Percentiles rank a stretch among this genome's conserved stretches.
phyloP scores from a whole-genome alignment of 2,888 invertebrate species.

The Elmis aenea region DNA sequence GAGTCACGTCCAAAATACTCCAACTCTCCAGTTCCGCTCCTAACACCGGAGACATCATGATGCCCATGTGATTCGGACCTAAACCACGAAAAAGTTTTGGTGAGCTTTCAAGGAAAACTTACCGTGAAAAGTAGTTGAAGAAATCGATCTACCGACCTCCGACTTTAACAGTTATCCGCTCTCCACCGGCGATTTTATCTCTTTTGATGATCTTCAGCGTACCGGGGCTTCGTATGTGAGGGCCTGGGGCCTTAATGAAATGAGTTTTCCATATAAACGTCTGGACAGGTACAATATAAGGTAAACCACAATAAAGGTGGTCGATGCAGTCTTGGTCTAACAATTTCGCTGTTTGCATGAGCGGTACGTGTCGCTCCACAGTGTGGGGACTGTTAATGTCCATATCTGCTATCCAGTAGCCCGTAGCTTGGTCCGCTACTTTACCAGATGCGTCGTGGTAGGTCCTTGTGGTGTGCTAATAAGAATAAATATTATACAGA shows the following conservation, averaged over 20 bases:
- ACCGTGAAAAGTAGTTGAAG: neutral
- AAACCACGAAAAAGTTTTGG: too few relatives aligned
- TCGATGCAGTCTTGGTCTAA: conserved; percentile 55
- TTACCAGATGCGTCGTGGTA: conserved; percentile 52
- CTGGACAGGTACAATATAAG: conserved; percentile 72
- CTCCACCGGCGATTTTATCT: conserved; percentile 40
- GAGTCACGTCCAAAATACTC: conserved; percentile 54
- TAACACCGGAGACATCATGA: conserved; percentile 57
- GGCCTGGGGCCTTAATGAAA: conserved; percentile 55
- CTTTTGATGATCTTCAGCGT: conserved; percentile 47
- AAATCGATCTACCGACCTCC: conserved; percentile 42
- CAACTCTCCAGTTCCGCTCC: conserved; percentile 54
- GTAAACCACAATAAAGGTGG: conserved; percentile 71
- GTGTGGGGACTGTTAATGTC: conserved; percentile 68
- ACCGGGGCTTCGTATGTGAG: conserved; percentile 49
- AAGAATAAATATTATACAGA: conserved; percentile 24
- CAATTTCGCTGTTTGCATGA: conserved; percentile 47
- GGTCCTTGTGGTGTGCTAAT: conserved; percentile 59
- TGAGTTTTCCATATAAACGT: conserved; percentile 62
- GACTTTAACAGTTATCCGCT: conserved; percentile 49
- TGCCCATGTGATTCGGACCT: conserved; percentile 66
- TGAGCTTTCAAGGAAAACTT: neutral
- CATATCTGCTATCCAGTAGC: conserved; percentile 70
- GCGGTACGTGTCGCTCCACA: conserved; percentile 53
- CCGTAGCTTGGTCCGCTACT: conserved; percentile 49